Percentiles rank a stretch among this genome's conserved stretches.
Conservation (phyloP, 1,140 invertebrate species). For the Drosophila kurseongensis region DNA sequence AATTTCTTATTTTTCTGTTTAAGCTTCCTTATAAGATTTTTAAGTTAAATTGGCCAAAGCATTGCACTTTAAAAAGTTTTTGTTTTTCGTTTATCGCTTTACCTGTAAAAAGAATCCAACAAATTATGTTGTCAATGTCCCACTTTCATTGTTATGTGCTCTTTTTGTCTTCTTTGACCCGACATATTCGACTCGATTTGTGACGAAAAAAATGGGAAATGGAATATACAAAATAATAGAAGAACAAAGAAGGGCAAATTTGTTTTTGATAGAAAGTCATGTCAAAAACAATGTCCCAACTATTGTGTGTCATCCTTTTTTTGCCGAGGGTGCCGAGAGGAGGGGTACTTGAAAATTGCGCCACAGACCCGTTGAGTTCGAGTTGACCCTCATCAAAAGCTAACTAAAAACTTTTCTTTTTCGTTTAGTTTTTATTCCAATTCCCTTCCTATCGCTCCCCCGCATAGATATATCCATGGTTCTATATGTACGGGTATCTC, state of each 20-base stretch:
- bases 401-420: slow-evolving; percentile 82
- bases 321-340: slow-evolving; percentile 1
- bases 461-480: slow-evolving; percentile 17
- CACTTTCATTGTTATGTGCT: slow-evolving; percentile 11
- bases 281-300: slow-evolving; percentile 80
- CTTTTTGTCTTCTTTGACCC: slow-evolving; percentile 11
- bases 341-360: slow-evolving; percentile 74
- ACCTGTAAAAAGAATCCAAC: slow-evolving; percentile 32
- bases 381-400: slow-evolving; percentile 83
- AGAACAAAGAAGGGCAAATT: slow-evolving; percentile 78
- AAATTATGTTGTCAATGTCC: slow-evolving; percentile 47
- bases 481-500: slow-evolving; percentile 10
- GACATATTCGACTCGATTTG: slow-evolving; percentile 53
- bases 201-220: slow-evolving; percentile 36
- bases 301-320: slow-evolving; percentile 70
- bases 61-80: slow-evolving; percentile 2
- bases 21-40: not conserved
- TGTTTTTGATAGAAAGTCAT: slow-evolving; percentile 83
- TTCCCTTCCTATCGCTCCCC: slow-evolving; percentile 9
- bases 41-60: slow-evolving; percentile 1
- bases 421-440: slow-evolving; percentile 56
- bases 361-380: slow-evolving; percentile 67
- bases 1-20: not conserved
- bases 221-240: slow-evolving; percentile 56
- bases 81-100: slow-evolving; percentile 7